Evolutionary conservation across 2,888 invertebrate species (phyloP), one percentile per base, ranked within the genome.

Genomic region (Leucophenga maculata): DNA sequence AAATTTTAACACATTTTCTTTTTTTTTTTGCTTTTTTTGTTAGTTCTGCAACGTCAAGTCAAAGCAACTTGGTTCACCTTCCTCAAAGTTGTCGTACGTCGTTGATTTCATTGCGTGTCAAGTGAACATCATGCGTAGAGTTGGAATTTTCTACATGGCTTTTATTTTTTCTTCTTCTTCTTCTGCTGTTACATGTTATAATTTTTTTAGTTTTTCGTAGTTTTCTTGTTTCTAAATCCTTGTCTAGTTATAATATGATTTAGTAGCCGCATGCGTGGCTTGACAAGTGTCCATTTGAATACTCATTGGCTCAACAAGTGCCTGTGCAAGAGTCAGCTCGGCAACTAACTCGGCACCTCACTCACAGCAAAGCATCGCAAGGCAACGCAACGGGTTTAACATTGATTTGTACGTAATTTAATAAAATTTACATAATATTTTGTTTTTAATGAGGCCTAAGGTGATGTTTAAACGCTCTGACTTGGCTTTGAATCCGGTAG

Each of bases 221-320:
- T 44, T 14, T 54, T 66, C 39, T 67, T 68, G 44, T 48, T 55
- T 71, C 22, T 54, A 79, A 82, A 80, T 77, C 85, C 83, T 78
- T 81, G 85, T 83, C 82, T 78, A 75, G 85, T 82, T 83, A 77
- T 82, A 78, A 86, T 85, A 85, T 85, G 86, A 85, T 85, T 85
- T 86, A 86, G 84, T 80, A 82, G 79, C 78, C 82, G 70, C 80
- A 78, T 79, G 80, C 84, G 80, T 84, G 83, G 84, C 84, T 81
- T 86, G 82, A 85, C 85, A 86, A 86, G 84, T 86, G 86, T 86
- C 85, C 86, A 86, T 86, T 86, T 86, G 85, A 86, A 86, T 83
- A 86, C 82, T 85, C 86, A 86, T 81, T 85, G 86, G 79, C 78
- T 85, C 80, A 80, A 80, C 80, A 80, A 81, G 74, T 72, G 69